Evolutionary conservation across 2,797 vertebrate species (phyloP).

Genomic region (Borostomias antarcticus): DNA sequence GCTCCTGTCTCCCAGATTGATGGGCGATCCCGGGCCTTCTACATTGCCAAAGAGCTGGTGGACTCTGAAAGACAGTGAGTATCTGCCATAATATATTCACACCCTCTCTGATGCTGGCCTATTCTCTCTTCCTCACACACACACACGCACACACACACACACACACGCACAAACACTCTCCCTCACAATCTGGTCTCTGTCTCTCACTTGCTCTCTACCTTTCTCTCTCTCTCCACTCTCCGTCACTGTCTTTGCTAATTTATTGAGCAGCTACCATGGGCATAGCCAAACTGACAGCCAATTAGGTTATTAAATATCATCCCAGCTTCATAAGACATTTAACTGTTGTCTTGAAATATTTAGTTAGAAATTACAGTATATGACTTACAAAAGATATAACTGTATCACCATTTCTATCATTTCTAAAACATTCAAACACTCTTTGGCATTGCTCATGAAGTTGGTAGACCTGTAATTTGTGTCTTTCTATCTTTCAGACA

Average conservation of each 20-base stretch:
- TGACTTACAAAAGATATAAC: background rate
- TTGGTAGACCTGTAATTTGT: background rate
- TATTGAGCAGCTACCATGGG: conserved; percentile 34
- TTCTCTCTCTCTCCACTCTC: conserved; percentile 22
- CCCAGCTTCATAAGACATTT: conserved; percentile 41
- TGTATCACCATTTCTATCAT: no score
- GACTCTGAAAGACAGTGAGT: conserved; percentile 94
- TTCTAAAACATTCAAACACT: conserved; percentile 33
- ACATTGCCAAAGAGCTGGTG: conserved; percentile 88
- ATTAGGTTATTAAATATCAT: conserved; percentile 51
- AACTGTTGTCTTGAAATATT: conserved; percentile 40
- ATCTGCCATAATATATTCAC: conserved; percentile 21
- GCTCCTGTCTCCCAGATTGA: conserved; percentile 81
- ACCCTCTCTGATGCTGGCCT: conserved; percentile 5
- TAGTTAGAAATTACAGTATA: conserved; percentile 8
- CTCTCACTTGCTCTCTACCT: background rate
- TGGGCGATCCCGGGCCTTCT: conserved; percentile 87
- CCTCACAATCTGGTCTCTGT: conserved; percentile 9
- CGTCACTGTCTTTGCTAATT: conserved; percentile 39
- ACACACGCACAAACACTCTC: conserved; percentile 13
- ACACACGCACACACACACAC: background rate
- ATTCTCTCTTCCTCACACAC: background rate
- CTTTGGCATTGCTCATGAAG: conserved; percentile 9
- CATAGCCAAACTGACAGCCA: conserved; percentile 49
- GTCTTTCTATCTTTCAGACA: conserved; percentile 81